These are phyloP conservation scores for Limnephilus rhombicus DNA, from an alignment of 2,888 invertebrate species.

Conservation along the genomic window DNA sequence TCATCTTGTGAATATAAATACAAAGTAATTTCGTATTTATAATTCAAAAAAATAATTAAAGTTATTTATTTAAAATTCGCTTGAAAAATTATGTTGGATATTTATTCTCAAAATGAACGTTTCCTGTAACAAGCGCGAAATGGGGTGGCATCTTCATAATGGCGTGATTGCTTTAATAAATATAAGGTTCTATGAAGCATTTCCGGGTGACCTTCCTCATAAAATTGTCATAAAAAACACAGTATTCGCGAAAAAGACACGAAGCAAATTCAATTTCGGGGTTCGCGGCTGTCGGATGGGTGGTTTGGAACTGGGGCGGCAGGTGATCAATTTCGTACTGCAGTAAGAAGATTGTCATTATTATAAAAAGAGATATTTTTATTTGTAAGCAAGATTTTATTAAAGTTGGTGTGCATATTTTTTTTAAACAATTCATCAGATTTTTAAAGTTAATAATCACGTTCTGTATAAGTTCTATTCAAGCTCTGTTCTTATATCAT, in stretches of 20 bases:
- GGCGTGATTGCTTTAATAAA: not conserved
- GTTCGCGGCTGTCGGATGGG: not conserved
- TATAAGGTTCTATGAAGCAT: not conserved
- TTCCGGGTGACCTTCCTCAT: not conserved
- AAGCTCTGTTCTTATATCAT: too few species aligned
- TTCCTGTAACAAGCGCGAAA: not conserved
- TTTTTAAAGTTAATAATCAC: too few species aligned
- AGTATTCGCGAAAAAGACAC: slow-evolving; percentile 15
- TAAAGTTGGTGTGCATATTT: too few species aligned
- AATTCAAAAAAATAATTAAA: not conserved
- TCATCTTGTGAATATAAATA: not conserved
- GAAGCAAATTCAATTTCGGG: slow-evolving; percentile 5
- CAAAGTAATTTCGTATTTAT: not conserved
- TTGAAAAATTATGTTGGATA: not conserved
- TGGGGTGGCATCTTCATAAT: not conserved
- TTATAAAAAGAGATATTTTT: not conserved
- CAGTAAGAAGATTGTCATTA: not conserved
- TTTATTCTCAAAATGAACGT: not conserved
- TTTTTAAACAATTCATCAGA: too few species aligned
- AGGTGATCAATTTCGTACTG: not conserved
- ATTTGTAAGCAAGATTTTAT: too few species aligned
- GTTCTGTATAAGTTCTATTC: too few species aligned
- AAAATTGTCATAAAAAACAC: slow-evolving; percentile 1
- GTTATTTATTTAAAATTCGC: not conserved
- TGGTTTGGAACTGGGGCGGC: not conserved